Evolutionary conservation across 2,888 invertebrate genomes (phyloP).

Genomic region (Athalia rosae): DNA sequence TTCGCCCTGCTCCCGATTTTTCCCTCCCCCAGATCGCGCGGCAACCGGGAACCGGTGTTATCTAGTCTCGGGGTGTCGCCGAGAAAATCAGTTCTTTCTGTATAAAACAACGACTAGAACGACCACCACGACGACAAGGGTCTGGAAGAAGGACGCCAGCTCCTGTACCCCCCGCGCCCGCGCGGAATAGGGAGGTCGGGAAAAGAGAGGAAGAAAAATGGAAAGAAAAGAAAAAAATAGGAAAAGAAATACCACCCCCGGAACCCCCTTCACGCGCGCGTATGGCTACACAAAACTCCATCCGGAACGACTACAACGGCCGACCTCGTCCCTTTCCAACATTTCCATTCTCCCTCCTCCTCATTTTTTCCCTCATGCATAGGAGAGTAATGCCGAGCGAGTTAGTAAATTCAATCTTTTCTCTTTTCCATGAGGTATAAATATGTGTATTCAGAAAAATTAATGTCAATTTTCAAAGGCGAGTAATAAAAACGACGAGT

Average conservation of each 20-base stretch:
- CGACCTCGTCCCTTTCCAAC: too few relatives aligned
- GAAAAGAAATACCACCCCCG: not conserved
- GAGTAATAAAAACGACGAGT: too few relatives aligned
- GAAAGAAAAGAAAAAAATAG: not conserved
- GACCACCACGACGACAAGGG: constrained; percentile 5
- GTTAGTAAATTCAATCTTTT: too few relatives aligned
- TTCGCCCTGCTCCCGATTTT: not conserved
- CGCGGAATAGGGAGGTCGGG: not conserved
- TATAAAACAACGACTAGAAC: constrained; percentile 26
- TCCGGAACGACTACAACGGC: too few relatives aligned
- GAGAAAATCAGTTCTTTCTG: constrained; percentile 39
- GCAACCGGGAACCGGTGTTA: constrained; percentile 8
- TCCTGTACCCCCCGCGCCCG: not conserved
- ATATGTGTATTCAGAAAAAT: too few relatives aligned
- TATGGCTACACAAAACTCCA: too few relatives aligned
- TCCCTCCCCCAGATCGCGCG: not conserved
- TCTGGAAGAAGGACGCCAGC: not conserved
- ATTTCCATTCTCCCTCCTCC: too few relatives aligned
- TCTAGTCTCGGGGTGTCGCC: constrained; percentile 27
- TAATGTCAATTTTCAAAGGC: too few relatives aligned
- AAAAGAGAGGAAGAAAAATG: not conserved
- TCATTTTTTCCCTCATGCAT: too few relatives aligned
- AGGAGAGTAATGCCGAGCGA: too few relatives aligned
- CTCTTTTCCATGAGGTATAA: too few relatives aligned
- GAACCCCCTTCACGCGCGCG: not conserved